Evolutionary conservation across 1,140 invertebrate species (phyloP).

Genomic region (Proales similis): DNA sequence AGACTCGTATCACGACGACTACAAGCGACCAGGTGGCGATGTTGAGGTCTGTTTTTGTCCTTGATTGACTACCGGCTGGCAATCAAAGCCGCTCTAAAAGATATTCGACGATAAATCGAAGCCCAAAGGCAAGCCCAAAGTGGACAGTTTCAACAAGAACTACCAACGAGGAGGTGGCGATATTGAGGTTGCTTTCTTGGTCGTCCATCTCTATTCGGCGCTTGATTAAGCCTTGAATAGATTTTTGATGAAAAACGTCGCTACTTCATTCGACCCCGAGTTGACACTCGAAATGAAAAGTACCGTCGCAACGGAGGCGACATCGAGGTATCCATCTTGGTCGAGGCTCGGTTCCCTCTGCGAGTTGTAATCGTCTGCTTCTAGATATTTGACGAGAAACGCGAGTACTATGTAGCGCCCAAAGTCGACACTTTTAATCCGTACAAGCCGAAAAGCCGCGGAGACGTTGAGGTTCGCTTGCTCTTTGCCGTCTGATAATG

Average conservation of each 20-base stretch:
- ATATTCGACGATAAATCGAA: conserved; percentile 25
- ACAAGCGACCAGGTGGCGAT: conserved; percentile 13
- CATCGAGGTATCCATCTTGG: background rate
- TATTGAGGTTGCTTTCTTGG: conserved; percentile 1
- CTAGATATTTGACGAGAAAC: conserved; percentile 35
- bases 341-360: background rate
- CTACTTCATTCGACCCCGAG: conserved; percentile 4
- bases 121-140: background rate
- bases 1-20: background rate
- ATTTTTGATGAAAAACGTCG: conserved; percentile 14
- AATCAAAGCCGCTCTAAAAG: no score
- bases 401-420: background rate
- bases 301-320: conserved; percentile 10
- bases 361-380: background rate
- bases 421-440: background rate
- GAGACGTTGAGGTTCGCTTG: background rate
- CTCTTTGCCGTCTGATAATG: background rate
- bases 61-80: no score
- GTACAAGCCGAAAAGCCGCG: background rate
- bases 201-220: background rate
- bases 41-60: conserved; percentile 34
- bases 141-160: conserved; percentile 17
- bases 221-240: background rate
- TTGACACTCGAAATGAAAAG: conserved; percentile 18
- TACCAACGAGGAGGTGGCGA: background rate